These are phyloP conservation scores for Drosophila sproati DNA, from an alignment of 1,140 invertebrate species.

Conservation along the genomic window DNA sequence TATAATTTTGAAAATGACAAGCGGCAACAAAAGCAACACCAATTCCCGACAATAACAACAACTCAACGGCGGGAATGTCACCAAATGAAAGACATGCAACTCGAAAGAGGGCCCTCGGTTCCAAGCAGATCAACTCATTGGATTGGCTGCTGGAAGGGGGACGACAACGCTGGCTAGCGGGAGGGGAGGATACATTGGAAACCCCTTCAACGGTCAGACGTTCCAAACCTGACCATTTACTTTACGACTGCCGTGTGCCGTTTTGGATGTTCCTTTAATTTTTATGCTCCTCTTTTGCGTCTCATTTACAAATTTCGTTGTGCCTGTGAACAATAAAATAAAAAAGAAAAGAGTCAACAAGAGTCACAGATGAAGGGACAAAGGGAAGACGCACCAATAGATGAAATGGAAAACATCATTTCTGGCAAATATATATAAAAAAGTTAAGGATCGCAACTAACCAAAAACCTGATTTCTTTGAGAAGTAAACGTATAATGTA, in stretches of 20 bases:
- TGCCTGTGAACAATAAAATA: not conserved
- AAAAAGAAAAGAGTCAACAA: not conserved
- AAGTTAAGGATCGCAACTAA: too few relatives aligned
- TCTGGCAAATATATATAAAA: too few relatives aligned
- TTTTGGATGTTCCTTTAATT: conserved; percentile 59
- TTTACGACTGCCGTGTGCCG: conserved; percentile 71
- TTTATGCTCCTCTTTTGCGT: conserved; percentile 59
- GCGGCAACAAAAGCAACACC: conserved; percentile 59
- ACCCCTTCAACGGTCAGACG: conserved; percentile 2
- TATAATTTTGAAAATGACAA: conserved; percentile 81
- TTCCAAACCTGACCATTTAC: conserved; percentile 61
- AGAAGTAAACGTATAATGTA: too few relatives aligned
- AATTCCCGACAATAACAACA: conserved; percentile 64
- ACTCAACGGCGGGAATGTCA: conserved; percentile 74
- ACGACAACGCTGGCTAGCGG: not conserved
- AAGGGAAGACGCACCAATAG: not conserved
- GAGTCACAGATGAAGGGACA: not conserved
- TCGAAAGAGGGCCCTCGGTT: conserved; percentile 35
- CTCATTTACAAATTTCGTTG: conserved; percentile 60
- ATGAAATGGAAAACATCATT: not conserved
- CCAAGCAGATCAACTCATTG: not conserved
- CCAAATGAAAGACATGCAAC: conserved; percentile 71
- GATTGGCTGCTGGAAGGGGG: not conserved
- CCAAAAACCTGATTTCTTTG: too few relatives aligned
- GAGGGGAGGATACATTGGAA: not conserved